Evolutionary conservation across 1,140 invertebrate species (phyloP), one percentile per base, ranked within the genome.

Genomic region (Belonocnema kinseyi): DNA sequence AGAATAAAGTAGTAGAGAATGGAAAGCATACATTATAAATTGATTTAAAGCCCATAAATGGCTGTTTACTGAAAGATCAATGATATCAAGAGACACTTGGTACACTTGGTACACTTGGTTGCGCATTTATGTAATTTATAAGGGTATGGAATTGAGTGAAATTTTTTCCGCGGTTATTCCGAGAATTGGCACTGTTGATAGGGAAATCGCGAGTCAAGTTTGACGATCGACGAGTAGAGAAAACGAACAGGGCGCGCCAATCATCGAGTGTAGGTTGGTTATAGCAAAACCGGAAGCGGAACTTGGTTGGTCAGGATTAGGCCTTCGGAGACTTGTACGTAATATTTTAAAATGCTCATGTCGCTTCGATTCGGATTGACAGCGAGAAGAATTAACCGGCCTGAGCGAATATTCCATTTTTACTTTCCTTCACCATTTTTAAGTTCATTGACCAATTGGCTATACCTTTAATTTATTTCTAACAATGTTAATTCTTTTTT

Each of bases 251-350:
- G 46, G 33, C 72, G 61, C 50, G 74, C 72, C 77, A 71, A 81
- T 81, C 75, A 19, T 50, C 21, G 40, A 56, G 54, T 56, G 72
- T 54, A 78, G 13, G 2, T 7, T 17, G 70, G 71, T 72, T 76
- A 76, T 51, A 8, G 74, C 51, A 50, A 54, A 77, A 74, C 79
- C 76, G 79, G 81, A 82, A 82, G 79, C 77, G 81, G 81, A 82
- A 82, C 66, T 72, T 79, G 79, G 74, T 74, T 52, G 73, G 33
- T 40, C 50, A 58, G 54, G 46, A 75, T 71, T 54, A 80, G 51
- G 40, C 76, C 70, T 72, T 77, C 58, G 72, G 70, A 50, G 52
- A 66, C 7, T 33, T 33, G 26, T 19, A 21, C 16, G 52, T 54
- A 54, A 54, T 56, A n/a, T 56, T 56, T 56, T 19, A 56, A 56